Conservation (phyloP, 2,888 invertebrate genomes). For the Apamea sordens region DNA sequence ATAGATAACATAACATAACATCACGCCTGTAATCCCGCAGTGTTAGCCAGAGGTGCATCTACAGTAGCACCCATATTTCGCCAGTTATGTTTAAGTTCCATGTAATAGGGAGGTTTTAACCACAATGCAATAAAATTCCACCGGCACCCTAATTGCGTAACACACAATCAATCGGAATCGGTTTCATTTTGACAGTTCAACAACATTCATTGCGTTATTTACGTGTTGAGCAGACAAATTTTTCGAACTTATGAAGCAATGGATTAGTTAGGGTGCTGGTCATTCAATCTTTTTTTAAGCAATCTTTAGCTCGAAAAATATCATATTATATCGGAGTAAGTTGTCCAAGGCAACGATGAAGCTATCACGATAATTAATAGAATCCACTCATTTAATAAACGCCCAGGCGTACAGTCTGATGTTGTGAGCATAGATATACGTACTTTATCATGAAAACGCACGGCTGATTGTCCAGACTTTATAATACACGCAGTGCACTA, state of each 20-base stretch:
- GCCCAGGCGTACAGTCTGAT: conserved; percentile 95
- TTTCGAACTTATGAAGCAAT: no score
- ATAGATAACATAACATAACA: not conserved
- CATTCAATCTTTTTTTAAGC: no score
- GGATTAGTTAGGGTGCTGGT: no score
- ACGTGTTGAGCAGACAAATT: no score
- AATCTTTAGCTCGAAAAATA: not conserved
- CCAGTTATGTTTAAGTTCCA: not conserved
- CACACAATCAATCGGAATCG: no score
- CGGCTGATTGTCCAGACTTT: no score
- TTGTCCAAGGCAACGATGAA: no score
- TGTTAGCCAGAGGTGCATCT: not conserved
- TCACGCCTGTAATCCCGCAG: not conserved
- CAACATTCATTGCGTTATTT: no score
- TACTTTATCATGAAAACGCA: not conserved
- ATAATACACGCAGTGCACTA: conserved; percentile 3
- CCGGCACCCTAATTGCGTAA: no score
- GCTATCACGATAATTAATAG: not conserved
- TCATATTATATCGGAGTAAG: no score
- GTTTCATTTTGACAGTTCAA: no score
- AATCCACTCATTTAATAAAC: conserved; percentile 93
- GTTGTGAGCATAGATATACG: conserved; percentile 88
- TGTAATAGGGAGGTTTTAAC: no score
- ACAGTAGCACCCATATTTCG: not conserved
- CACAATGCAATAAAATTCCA: not conserved